phyloP scores from a whole-genome alignment of 2,113 vertebrate genomes.

The Atractosteus spatula region DNA sequence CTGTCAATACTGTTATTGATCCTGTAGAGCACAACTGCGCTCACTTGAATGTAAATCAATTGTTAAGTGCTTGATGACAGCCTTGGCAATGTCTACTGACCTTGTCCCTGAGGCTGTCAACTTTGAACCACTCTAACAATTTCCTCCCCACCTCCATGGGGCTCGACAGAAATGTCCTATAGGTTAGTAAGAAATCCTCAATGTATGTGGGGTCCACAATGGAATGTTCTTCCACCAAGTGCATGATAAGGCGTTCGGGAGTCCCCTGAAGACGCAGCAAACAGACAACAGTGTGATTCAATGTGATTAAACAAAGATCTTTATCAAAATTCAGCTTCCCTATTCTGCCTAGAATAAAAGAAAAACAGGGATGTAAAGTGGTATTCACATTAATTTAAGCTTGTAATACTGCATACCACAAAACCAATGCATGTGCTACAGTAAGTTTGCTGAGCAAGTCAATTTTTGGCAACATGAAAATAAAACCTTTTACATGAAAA shows the following conservation, averaged over 20 bases:
- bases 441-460: too few species aligned
- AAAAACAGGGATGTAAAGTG: too few species aligned
- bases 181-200: constrained; percentile 93
- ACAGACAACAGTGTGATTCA: background rate
- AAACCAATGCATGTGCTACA: too few species aligned
- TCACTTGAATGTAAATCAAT: background rate
- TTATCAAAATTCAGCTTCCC: background rate
- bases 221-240: constrained; percentile 95
- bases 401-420: too few species aligned
- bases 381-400: too few species aligned
- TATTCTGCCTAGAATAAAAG: background rate
- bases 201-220: constrained; percentile 97
- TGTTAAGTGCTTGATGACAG: background rate
- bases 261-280: constrained; percentile 75
- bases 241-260: constrained; percentile 90
- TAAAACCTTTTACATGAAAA: too few species aligned
- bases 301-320: constrained; percentile 7
- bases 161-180: constrained; percentile 88
- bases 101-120: constrained; percentile 88
- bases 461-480: too few species aligned
- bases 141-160: constrained; percentile 89
- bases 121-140: constrained; percentile 91
- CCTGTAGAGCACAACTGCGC: background rate
- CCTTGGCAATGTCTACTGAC: constrained; percentile 57
- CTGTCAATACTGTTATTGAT: background rate